Conservation (phyloP, 2,888 invertebrate species). For the Tyria jacobaeae region DNA sequence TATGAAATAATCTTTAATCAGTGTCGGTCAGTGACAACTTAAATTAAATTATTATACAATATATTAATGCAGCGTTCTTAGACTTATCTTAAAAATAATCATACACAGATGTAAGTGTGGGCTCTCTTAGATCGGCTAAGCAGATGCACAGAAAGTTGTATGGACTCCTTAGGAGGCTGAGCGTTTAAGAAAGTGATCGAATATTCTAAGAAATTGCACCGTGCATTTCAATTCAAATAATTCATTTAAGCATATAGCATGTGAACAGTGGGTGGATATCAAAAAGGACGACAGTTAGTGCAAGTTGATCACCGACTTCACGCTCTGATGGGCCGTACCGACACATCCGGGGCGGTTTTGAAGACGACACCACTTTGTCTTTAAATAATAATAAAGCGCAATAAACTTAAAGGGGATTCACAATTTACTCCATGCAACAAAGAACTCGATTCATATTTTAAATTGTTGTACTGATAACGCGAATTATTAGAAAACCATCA, state of each 20-base stretch:
- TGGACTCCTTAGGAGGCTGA: not conserved
- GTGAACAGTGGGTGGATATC: slow-evolving; percentile 40
- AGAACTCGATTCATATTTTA: not conserved
- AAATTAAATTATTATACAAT: too few relatives aligned
- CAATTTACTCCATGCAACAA: not conserved
- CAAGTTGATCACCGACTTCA: slow-evolving; percentile 60
- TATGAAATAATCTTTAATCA: slow-evolving; percentile 45
- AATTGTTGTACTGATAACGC: not conserved
- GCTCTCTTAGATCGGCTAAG: not conserved
- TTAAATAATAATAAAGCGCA: not conserved
- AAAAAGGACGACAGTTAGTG: slow-evolving; percentile 57
- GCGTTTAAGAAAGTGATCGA: not conserved
- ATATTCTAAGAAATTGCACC: not conserved
- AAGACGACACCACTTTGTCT: slow-evolving; percentile 20
- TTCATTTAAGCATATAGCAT: not conserved
- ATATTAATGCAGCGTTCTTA: too few relatives aligned
- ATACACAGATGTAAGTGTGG: too few relatives aligned
- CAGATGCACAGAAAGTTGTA: not conserved
- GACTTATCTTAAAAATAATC: too few relatives aligned
- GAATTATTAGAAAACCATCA: too few relatives aligned
- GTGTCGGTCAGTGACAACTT: slow-evolving; percentile 19
- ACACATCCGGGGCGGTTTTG: slow-evolving; percentile 65
- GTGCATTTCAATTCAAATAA: not conserved
- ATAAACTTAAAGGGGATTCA: not conserved
- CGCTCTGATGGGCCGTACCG: slow-evolving; percentile 64